phyloP scores from a whole-genome alignment of 2,888 invertebrate genomes.

The Miltochrista miniata region DNA sequence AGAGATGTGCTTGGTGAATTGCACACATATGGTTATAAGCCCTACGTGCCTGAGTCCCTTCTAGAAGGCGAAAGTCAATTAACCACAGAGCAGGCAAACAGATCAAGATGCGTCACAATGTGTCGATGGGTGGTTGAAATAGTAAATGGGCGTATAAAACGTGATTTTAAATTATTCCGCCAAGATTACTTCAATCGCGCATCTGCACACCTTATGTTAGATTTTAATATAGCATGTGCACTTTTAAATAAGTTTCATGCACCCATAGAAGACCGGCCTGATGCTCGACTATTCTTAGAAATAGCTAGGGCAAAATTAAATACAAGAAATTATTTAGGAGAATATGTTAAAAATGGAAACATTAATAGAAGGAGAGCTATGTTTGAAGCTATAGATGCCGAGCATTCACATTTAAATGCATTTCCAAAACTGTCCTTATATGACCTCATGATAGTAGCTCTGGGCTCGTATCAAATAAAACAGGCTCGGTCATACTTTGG shows the following conservation, averaged over 20 bases:
- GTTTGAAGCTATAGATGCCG: conserved; percentile 9
- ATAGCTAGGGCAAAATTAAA: not conserved
- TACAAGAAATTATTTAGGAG: not conserved
- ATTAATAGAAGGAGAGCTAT: conserved; percentile 2
- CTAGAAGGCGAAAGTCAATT: not conserved
- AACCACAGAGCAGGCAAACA: not conserved
- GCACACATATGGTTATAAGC: not conserved
- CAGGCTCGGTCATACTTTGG: conserved; percentile 3
- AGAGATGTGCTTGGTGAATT: not conserved
- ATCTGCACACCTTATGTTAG: not conserved
- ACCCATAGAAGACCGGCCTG: no score
- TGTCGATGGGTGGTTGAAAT: not conserved
- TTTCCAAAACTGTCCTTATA: conserved; percentile 4
- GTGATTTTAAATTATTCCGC: not conserved
- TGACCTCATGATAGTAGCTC: conserved; percentile 5
- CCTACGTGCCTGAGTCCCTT: not conserved
- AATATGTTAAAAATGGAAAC: not conserved
- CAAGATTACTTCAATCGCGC: not conserved
- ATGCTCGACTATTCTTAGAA: not conserved
- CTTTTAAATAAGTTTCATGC: no score
- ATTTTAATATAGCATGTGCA: not conserved
- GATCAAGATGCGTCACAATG: not conserved
- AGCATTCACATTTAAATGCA: conserved; percentile 5
- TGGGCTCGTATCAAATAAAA: conserved; percentile 7
- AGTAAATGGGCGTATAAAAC: not conserved